Percentiles rank a stretch among this genome's conserved stretches.
These are phyloP conservation scores for Drosophila barbarae DNA, from an alignment of 2,888 invertebrate species.

Conservation along the genomic window DNA sequence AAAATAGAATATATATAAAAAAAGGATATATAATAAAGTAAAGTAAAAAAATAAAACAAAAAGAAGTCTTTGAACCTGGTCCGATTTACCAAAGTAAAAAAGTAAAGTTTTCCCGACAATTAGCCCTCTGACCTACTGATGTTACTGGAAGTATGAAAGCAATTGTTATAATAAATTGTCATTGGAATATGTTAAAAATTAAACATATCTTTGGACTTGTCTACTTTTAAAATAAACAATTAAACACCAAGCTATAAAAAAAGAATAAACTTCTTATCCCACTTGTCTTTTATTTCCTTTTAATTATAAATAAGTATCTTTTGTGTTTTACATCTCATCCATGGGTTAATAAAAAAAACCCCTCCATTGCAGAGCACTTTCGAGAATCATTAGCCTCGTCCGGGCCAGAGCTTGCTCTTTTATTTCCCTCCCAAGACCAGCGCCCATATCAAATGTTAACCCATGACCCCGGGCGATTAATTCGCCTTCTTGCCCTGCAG, in stretches of 20 bases:
- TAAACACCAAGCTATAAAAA: background rate
- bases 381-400: background rate
- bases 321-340: background rate
- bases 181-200: background rate
- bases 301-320: background rate
- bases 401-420: background rate
- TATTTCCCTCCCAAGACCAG: slow-evolving; percentile 10
- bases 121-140: background rate
- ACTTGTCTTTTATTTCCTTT: background rate
- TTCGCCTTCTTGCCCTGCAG: slow-evolving; percentile 7
- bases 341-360: background rate
- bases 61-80: background rate
- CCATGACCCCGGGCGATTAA: slow-evolving; percentile 18
- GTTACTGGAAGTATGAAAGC: no score
- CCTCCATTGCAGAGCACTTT: background rate
- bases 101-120: background rate
- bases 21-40: background rate
- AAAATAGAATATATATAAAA: background rate
- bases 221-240: background rate
- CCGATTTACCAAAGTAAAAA: background rate
- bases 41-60: background rate
- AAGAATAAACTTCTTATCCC: background rate
- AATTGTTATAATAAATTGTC: background rate
- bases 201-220: background rate
- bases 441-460: slow-evolving; percentile 11